These are phyloP conservation scores for Pseudochaenichthys georgianus DNA, from an alignment of 2,797 vertebrate species.

Conservation along the genomic window DNA sequence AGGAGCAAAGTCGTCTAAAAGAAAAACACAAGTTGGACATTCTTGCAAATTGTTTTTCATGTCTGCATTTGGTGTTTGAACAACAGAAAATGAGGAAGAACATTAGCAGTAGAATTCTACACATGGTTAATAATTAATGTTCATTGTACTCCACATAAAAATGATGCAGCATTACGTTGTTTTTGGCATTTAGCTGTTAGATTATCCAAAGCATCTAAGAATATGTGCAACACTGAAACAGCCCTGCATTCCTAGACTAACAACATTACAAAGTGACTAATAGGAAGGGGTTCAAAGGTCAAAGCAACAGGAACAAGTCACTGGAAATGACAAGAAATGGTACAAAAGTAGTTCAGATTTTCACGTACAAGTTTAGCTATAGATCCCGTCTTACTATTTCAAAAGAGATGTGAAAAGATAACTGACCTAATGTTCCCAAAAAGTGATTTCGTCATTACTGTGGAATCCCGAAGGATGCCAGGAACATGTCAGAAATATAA, in stretches of 20 bases:
- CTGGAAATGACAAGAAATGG: slow-evolving; percentile 62
- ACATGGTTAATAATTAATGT: slow-evolving; percentile 17
- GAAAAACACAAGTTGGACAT: slow-evolving; percentile 80
- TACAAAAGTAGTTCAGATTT: slow-evolving; percentile 47
- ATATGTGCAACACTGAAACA: slow-evolving; percentile 50
- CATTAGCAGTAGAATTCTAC: slow-evolving; percentile 29
- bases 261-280: slow-evolving; percentile 75
- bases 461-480: slow-evolving; percentile 80
- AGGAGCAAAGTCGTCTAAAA: slow-evolving; percentile 69
- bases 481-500: slow-evolving; percentile 76
- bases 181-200: slow-evolving; percentile 30
- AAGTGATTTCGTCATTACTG: slow-evolving; percentile 73
- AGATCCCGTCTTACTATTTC: slow-evolving; percentile 52
- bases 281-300: slow-evolving; percentile 70
- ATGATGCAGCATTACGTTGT: slow-evolving; percentile 21
- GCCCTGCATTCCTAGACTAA: slow-evolving; percentile 69
- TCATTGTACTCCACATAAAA: slow-evolving; percentile 12
- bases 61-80: slow-evolving; percentile 56
- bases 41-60: slow-evolving; percentile 63
- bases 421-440: slow-evolving; percentile 65
- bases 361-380: slow-evolving; percentile 43
- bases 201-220: slow-evolving; percentile 31
- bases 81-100: slow-evolving; percentile 30
- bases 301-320: slow-evolving; percentile 78
- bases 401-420: slow-evolving; percentile 61